A percentile compares a stretch with the other conserved stretches of the same genome.
Evolutionary conservation across 2,113 vertebrate genomes (phyloP).

Genomic region (Chaetops frenatus): DNA sequence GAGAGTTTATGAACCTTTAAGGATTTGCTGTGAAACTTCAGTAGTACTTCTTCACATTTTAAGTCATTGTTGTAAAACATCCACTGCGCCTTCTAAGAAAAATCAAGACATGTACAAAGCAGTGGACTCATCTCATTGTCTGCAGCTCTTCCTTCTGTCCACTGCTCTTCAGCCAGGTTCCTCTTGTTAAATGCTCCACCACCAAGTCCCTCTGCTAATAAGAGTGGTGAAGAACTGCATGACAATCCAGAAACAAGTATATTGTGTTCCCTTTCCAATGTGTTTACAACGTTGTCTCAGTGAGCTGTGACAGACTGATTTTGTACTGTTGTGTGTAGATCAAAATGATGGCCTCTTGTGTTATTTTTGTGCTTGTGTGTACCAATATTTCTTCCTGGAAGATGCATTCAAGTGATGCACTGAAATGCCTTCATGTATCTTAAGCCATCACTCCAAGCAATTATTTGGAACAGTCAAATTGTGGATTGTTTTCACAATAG

Average conservation of each 20-base stretch:
- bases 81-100: not conserved
- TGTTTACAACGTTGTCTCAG: not conserved
- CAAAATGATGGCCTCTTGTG: rapidly evolving
- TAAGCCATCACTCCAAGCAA: not conserved
- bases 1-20: not conserved
- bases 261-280: not conserved
- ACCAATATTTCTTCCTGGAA: not conserved
- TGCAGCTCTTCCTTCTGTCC: not conserved
- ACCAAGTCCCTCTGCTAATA: not conserved
- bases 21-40: not conserved
- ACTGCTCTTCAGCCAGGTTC: not conserved
- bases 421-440: not conserved
- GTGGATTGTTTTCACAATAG: not conserved
- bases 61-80: not conserved
- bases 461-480: not conserved
- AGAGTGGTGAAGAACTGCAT: not conserved
- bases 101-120: not conserved
- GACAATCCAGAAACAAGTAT: not conserved
- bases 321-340: not conserved
- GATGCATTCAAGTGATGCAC: not conserved
- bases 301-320: not conserved
- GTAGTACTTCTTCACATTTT: not conserved
- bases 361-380: not conserved
- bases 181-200: not conserved
- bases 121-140: not conserved